Evolutionary conservation across 2,113 vertebrate species (phyloP), one percentile per base, ranked within the genome.

Genomic region (Myiozetetes cayanensis): DNA sequence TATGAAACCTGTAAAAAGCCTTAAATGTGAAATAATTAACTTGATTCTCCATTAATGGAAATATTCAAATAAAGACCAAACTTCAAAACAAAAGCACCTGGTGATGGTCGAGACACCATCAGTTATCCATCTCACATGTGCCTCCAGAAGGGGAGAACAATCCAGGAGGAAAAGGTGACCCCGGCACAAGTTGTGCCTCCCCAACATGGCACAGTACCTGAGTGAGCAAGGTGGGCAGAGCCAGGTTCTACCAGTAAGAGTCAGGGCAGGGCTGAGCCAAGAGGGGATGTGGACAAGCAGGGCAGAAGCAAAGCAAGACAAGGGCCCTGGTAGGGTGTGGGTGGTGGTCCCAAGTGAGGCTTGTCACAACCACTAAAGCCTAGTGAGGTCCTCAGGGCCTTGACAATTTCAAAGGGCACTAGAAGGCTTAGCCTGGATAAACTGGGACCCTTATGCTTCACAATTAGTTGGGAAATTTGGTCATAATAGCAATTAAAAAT

Each of bases 201-300:
- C 4, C 10, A 52, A 3, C 6, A 3, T 3, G 3, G 6, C 31
- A 53, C 27, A n/a, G 10, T 27, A 53, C 17, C 17, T 53, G 14
- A 75, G 20, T 53, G 14, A 75, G 20, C 20, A 14, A 28, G 1
- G 1, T 19, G 3, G 27, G 28, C 24, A 58, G 44, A 75, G 12
- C 27, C 19, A 28, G 0, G 1, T 14, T 2, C 10, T 47, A 11
- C 8, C 8, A 43, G 22, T 27, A 35, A 70, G 8, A 73, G 4
- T 8, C 14, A 52, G 16, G 67, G 7, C 10, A 17, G 35, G 4
- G 4, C 15, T 52, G 25, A 43, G 5, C 3, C 43, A 63, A 31
- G 3, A 68, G 4, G 6, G 3, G 1, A 52, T 0, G 0, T 2
- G 1, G 25, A 25, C 11, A 31, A 41, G 13, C 5, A 10, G 13